Evolutionary conservation across 2,797 vertebrate species (phyloP), one percentile per base, ranked within the genome.

Genomic region (Acipenser ruthenus): DNA sequence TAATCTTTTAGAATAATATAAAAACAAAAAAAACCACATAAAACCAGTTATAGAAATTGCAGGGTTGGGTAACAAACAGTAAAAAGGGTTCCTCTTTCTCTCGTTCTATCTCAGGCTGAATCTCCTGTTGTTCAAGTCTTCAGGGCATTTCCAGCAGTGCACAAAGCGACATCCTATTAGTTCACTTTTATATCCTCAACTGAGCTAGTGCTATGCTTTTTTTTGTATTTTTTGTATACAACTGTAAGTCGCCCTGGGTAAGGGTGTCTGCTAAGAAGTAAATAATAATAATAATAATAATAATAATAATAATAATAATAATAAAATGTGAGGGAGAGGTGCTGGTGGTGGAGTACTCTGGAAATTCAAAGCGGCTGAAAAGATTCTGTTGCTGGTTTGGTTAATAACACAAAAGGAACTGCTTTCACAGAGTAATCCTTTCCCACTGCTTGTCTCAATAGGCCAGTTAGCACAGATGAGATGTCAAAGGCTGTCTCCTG

Each of bases 341-440:
- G 61, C 63, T 70, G 73, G 65, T 63, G 63, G 60, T 69, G 67
- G 65, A 58, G 55, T n/a, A 58, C n/a, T 58, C 55, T 58, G 12
- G 55, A 58, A 58, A 58, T 13, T n/a, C 10, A 58, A 13, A 58
- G 6, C 12, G 52, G 12, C 52, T 53, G 12, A 58, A 58, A 58
- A 58, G 55, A 11, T 13, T 58, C 10, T 11, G 55, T 13, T n/a
- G 55, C 55, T 58, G 18, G 49, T 47, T 37, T 18, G 59, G 37
- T 11, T 49, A 50, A 53, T 13, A 75, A 68, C 18, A 81, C 72
- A 75, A 75, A 77, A 75, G 71, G 68, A 66, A 58, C 63, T 73
- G 75, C 68, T 79, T 79, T 72, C 65, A 77, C 63, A 75, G 67
- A 65, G 56, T 74, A 79, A 78, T 77, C 76, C 75, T 65, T 50